A percentile compares a stretch with the other conserved stretches of the same genome.
phyloP scores from a whole-genome alignment of 2,113 vertebrate species.

The Lophotis ruficrista region DNA sequence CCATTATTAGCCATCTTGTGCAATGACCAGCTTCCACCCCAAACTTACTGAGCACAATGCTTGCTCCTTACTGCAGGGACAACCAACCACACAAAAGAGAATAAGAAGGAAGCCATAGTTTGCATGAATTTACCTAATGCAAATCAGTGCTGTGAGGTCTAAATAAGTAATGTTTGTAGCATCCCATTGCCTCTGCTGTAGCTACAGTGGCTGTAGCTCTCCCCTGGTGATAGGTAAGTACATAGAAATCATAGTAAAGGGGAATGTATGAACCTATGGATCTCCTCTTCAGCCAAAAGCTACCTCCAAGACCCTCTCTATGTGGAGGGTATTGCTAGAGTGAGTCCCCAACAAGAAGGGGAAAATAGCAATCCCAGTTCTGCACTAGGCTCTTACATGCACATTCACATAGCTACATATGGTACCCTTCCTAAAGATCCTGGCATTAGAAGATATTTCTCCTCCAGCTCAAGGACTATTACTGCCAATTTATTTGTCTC shows the following conservation, averaged over 20 bases:
- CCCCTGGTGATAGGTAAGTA: accelerated
- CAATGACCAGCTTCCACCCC: neutral
- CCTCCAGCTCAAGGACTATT: neutral
- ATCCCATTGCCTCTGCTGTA: neutral
- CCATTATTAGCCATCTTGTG: neutral
- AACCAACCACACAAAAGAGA: neutral
- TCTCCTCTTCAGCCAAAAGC: neutral
- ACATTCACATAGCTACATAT: neutral
- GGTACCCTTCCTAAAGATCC: neutral
- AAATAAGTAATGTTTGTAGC: neutral
- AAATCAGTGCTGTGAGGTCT: neutral
- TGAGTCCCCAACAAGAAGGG: neutral
- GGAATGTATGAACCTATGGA: neutral
- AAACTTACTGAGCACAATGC: neutral
- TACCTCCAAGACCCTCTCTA: neutral
- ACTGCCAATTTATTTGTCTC: neutral
- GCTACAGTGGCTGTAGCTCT: neutral
- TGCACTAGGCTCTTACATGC: accelerated
- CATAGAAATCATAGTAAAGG: neutral
- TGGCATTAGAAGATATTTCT: neutral
- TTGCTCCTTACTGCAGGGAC: neutral
- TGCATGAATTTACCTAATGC: neutral
- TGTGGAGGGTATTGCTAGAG: neutral
- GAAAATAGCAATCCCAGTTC: neutral
- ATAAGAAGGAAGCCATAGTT: neutral